Conservation (phyloP, 2,888 invertebrate species). For the Acrobeloides nanus region DNA sequence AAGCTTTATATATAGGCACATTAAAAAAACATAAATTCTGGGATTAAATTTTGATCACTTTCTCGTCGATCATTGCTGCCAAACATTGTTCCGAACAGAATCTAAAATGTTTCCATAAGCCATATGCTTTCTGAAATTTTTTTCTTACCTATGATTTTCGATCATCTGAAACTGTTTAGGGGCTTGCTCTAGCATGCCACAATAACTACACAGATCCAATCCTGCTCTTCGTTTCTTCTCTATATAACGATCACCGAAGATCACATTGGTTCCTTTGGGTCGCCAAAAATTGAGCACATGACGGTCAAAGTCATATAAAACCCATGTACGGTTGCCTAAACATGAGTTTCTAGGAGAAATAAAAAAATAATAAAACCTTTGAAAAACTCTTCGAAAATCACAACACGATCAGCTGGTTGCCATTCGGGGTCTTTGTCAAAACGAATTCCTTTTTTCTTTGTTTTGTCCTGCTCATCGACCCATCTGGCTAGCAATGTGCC, state of each 20-base stretch:
- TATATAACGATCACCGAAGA: conserved; percentile 44
- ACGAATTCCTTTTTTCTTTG: conserved; percentile 32
- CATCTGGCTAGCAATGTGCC: conserved; percentile 15
- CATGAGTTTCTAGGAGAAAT: conserved; percentile 1
- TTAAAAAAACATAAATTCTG: no score
- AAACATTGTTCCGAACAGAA: conserved; percentile 24
- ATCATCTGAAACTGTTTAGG: conserved; percentile 18
- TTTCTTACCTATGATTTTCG: conserved; percentile 13
- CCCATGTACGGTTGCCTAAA: conserved; percentile 49
- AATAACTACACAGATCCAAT: conserved; percentile 34
- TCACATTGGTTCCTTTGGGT: conserved; percentile 41
- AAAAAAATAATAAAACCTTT: conserved; percentile 19
- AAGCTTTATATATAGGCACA: no score
- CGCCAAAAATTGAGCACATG: conserved; percentile 43
- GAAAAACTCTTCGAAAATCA: conserved; percentile 43
- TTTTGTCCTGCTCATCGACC: conserved; percentile 25
- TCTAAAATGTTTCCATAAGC: conserved; percentile 11
- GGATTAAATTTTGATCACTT: no score
- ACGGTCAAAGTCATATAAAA: conserved; percentile 48
- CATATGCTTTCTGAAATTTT: conserved; percentile 1
- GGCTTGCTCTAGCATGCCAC: conserved; percentile 47
- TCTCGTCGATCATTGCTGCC: conserved; percentile 11
- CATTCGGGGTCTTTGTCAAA: conserved; percentile 50
- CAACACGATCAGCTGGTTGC: conserved; percentile 50
- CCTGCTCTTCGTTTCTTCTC: conserved; percentile 31